Conservation (phyloP, 2,888 invertebrate genomes). For the Eilema griseolum region DNA sequence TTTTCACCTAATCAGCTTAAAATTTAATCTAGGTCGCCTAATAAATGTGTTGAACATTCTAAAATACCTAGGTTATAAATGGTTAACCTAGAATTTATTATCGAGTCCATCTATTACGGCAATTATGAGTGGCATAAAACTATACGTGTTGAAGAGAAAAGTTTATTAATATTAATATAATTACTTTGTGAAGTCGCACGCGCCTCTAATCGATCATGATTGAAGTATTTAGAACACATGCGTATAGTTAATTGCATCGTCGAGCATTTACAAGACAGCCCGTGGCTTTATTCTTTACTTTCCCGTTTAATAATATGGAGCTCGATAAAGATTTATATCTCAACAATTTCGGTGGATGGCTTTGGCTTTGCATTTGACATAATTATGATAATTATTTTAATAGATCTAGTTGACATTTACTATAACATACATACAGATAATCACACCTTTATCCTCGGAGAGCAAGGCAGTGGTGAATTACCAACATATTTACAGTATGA, state of each 20-base stretch:
- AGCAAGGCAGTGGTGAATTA: no score
- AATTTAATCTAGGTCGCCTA: slow-evolving; percentile 20
- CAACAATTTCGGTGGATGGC: no score
- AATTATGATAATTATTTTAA: no score
- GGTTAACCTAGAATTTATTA: slow-evolving; percentile 34
- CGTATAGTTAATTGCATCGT: background rate
- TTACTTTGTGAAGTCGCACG: slow-evolving; percentile 33
- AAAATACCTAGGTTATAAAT: slow-evolving; percentile 27
- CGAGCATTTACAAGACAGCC: background rate
- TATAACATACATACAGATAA: no score
- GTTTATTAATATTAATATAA: slow-evolving; percentile 42
- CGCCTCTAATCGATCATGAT: slow-evolving; percentile 41
- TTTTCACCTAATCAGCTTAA: slow-evolving; percentile 12
- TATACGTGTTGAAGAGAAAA: slow-evolving; percentile 36
- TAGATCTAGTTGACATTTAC: no score
- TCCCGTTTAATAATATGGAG: background rate
- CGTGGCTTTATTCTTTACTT: background rate
- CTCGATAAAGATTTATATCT: background rate
- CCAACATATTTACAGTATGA: no score
- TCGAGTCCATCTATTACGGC: slow-evolving; percentile 24
- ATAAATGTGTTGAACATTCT: slow-evolving; percentile 16
- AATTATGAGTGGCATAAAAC: slow-evolving; percentile 34
- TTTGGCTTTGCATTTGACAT: no score
- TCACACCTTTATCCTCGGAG: no score
- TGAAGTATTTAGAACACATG: slow-evolving; percentile 42